Percentiles rank a stretch among this genome's conserved stretches.
Evolutionary conservation across 2,113 vertebrate genomes (phyloP).

Genomic region (Mormyrus iriodes): DNA sequence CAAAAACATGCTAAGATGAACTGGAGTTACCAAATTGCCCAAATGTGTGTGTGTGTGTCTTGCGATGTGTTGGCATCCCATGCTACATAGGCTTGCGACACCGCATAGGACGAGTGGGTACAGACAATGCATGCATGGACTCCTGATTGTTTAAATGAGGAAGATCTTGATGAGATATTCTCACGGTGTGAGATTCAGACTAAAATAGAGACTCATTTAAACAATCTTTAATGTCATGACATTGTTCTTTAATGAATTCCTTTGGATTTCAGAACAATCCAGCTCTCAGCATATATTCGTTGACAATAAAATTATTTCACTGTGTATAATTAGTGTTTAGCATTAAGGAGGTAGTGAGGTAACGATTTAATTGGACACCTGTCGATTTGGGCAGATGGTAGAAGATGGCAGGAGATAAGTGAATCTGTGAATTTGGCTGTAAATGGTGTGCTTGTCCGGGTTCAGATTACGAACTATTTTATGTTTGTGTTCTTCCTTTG

Average conservation of each 20-base stretch:
- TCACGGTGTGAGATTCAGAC: background rate
- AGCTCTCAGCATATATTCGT: background rate
- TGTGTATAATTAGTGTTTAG: background rate
- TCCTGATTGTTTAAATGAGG: background rate
- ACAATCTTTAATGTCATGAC: background rate
- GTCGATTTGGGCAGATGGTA: background rate
- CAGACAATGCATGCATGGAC: background rate
- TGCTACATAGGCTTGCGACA: no score
- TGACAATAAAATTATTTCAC: background rate
- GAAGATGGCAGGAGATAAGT: background rate
- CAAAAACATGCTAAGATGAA: background rate
- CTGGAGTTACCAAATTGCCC: background rate
- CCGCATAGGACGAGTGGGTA: background rate
- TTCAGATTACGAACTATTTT: background rate
- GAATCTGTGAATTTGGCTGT: background rate
- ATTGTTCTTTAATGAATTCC: background rate
- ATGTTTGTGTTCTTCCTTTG: background rate
- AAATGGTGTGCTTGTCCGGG: background rate
- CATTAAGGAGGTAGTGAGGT: background rate
- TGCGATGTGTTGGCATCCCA: background rate
- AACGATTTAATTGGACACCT: background rate
- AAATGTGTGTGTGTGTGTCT: background rate
- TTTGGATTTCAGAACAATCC: background rate
- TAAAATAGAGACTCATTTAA: background rate
- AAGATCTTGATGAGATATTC: background rate